Base-by-base conservation (phyloP, 2,797 vertebrate genomes). In the Rhincodon typus region DNA sequence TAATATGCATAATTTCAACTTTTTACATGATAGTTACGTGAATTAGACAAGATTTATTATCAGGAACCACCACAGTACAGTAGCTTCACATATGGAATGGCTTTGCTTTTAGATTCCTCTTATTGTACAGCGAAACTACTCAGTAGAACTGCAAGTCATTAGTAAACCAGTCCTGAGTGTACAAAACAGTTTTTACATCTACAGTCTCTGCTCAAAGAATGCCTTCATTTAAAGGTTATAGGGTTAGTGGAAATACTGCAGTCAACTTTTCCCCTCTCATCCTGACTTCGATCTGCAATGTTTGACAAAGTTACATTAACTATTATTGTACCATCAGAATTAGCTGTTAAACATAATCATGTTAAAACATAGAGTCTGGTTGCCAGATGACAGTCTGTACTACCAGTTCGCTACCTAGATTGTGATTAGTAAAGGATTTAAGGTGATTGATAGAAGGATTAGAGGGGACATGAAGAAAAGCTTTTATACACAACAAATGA, bases 111-210 rank as follows among this genome's bases (percentile, higher is more conserved):
- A 90, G 53, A 90, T 66, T 90, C 62, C 50, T 57, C 23, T 88
- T 88, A 82, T 38, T 4, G 77, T 88, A 38, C 5, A 19, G n/a
- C 5, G 27, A 88, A 50, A 12, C 86, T n/a, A 57, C 57, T n/a
- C 86, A 88, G 42, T 88, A 57, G 86, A 88, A 88, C 8, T 88
- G 25, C 86, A 88, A 53, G 46, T 88, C 86, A 88, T 88, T 88
- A 30, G 86, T 88, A 57, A 88, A 88, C 50, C 53, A 90, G 57
- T 62, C 50, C 87, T 62, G 57, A 62, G 57, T 19, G 17, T 30
- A 34, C 34, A 57, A 90, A 90, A 62, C 46, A 57, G 53, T 15
- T 27, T 90, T 62, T 17, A 66, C 34, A 90, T 25, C 23, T 57
- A 57, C 86, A 88, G 12, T 90, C 57, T 90, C 57, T 57, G 30